A percentile compares a stretch with the other conserved stretches of the same genome.
Evolutionary conservation across 2,797 vertebrate species (phyloP).

Genomic region (Ambastaia sidthimunki): DNA sequence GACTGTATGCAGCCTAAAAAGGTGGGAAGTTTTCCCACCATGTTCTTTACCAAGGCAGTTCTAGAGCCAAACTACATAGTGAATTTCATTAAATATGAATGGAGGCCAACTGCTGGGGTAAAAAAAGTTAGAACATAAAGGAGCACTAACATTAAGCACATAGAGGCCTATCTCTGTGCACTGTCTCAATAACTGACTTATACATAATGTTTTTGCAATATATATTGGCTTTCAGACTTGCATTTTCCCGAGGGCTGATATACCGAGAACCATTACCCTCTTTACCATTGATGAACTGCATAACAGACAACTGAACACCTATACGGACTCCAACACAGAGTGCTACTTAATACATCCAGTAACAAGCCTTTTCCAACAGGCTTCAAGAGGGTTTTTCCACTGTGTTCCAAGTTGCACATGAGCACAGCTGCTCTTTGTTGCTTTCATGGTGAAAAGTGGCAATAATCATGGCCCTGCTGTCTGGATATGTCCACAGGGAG

Average conservation of each 20-base stretch:
- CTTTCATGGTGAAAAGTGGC: too few species aligned
- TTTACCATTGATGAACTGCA: not conserved
- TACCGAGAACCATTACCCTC: not conserved
- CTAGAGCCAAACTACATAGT: constrained; percentile 41
- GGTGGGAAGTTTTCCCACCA: constrained; percentile 40
- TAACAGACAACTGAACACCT: not conserved
- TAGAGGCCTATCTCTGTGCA: constrained; percentile 7
- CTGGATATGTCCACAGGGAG: constrained; percentile 27
- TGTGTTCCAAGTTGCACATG: constrained; percentile 15
- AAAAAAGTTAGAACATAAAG: constrained; percentile 22
- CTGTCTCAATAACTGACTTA: constrained; percentile 9
- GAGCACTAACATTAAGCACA: constrained; percentile 2
- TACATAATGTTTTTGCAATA: constrained; percentile 4
- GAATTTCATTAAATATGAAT: constrained; percentile 48
- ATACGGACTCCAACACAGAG: not conserved
- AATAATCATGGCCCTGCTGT: constrained; percentile 1
- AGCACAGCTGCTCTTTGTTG: constrained; percentile 21
- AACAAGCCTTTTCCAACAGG: constrained; percentile 27
- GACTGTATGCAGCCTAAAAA: constrained; percentile 52
- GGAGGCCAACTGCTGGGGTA: constrained; percentile 37
- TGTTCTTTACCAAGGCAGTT: constrained; percentile 49
- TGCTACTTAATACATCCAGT: not conserved
- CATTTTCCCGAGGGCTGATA: not conserved
- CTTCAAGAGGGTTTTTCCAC: constrained; percentile 20
- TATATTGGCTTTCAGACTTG: not conserved